Evolutionary conservation across 2,797 vertebrate genomes (phyloP).

Genomic region (Notolepis coatsorum): DNA sequence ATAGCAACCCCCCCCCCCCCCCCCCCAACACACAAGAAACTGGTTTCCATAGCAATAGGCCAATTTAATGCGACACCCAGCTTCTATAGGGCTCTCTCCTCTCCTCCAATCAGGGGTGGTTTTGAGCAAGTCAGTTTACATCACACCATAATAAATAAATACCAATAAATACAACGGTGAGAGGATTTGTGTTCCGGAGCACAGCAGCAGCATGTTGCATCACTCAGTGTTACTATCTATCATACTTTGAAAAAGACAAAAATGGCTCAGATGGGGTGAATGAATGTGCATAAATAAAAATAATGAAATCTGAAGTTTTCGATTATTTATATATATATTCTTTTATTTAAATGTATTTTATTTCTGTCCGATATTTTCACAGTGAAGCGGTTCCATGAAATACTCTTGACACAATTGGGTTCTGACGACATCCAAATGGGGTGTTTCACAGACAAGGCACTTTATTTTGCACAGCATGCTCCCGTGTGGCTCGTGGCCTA

Average conservation of each 20-base stretch:
- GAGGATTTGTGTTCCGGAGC: conserved; percentile 73
- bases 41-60: conserved; percentile 28
- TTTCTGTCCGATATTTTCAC: not conserved
- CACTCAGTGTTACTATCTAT: conserved; percentile 81
- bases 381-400: not conserved
- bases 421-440: conserved; percentile 2
- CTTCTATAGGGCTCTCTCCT: conserved; percentile 29
- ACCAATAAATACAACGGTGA: conserved; percentile 38
- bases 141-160: conserved; percentile 46
- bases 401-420: not conserved
- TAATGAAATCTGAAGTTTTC: conserved; percentile 71
- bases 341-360: not conserved
- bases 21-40: conserved; percentile 27
- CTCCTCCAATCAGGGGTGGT: conserved; percentile 34
- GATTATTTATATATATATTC: conserved; percentile 70
- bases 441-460: conserved; percentile 21
- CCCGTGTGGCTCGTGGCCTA: no score
- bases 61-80: conserved; percentile 14
- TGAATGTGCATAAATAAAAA: conserved; percentile 86
- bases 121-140: conserved; percentile 46
- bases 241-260: conserved; percentile 72
- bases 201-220: conserved; percentile 82
- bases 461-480: conserved; percentile 33
- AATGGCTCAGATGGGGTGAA: conserved; percentile 79
- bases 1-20: no score